Base-by-base conservation (phyloP, 2,888 invertebrate genomes). In the Drosophila paranaensis region DNA sequence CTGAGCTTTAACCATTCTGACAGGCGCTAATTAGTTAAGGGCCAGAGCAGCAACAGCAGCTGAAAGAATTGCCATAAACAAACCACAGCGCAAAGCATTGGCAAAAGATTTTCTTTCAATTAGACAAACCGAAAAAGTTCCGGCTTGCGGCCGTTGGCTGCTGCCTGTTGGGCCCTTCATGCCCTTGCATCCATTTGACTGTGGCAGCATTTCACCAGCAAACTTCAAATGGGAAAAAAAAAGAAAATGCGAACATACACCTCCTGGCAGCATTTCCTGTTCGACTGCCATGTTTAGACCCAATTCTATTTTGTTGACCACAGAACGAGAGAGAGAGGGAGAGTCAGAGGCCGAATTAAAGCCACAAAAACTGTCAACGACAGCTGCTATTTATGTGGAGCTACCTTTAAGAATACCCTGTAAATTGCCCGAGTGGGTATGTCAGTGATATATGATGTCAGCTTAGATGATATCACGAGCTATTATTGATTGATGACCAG, bases 91-190 rank as follows among this genome's bases (percentile, higher is more conserved):
- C 0, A 60, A 57, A 53, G 57, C 64, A 75, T 64, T 70, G 62
- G 55, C 66, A 56, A 63, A 60, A 70, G 68, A 85, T 81, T 73
- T 80, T 43, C 79, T 72, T 87, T 81, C 81, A 87, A 84, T 88
- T 87, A 88, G 72, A 63, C 63, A 61, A 69, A 61, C 48, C 45
- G 35, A 45, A 46, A 66, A 74, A 64, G 53, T 67, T 61, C 40
- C 6, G 37, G 27, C 33, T 20, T 71, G 57, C 13, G 57, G 53
- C 27, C 57, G 39, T 11, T 33, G 30, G 30, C 6, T 16, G 37
- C 48, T 33, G 39, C 4, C 27, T 27, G 27, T 27, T 27, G 3
- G 27, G 40, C 25, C 33, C 20, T 33, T 14, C 39, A 8, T 13
- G 1, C 45, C 25, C 63, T 62, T 65, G 56, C 53, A 48, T 50